Percentiles rank a stretch among this genome's conserved stretches.
Conservation (phyloP, 2,113 vertebrate genomes). For the Columbina picui region DNA sequence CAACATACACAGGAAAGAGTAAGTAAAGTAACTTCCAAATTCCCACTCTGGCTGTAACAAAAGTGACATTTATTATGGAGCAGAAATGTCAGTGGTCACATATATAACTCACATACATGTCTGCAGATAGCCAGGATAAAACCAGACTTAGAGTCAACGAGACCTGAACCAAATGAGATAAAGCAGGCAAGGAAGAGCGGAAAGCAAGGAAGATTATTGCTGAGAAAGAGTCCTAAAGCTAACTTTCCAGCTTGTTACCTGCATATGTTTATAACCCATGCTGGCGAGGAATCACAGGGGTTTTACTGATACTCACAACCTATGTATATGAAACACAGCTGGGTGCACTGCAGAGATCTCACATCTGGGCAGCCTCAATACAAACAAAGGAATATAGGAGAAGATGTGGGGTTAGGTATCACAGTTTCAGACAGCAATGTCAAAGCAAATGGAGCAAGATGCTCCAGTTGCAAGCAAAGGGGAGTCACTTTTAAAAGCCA, state of each 20-base stretch:
- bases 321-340: background rate
- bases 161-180: background rate
- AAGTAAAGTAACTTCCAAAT: background rate
- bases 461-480: background rate
- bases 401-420: background rate
- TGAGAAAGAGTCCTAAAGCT: background rate
- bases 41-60: background rate
- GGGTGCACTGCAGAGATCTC: background rate
- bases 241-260: background rate
- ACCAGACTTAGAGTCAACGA: background rate
- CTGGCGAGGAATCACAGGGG: background rate
- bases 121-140: background rate
- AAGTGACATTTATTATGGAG: background rate
- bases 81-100: background rate
- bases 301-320: background rate
- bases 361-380: background rate
- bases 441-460: background rate
- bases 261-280: background rate
- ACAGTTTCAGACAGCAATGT: background rate
- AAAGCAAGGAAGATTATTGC: background rate
- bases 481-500: background rate
- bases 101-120: background rate
- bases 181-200: background rate
- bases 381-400: background rate
- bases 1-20: background rate